phyloP scores from a whole-genome alignment of 2,888 invertebrate genomes.

The Drosophila siamana region DNA sequence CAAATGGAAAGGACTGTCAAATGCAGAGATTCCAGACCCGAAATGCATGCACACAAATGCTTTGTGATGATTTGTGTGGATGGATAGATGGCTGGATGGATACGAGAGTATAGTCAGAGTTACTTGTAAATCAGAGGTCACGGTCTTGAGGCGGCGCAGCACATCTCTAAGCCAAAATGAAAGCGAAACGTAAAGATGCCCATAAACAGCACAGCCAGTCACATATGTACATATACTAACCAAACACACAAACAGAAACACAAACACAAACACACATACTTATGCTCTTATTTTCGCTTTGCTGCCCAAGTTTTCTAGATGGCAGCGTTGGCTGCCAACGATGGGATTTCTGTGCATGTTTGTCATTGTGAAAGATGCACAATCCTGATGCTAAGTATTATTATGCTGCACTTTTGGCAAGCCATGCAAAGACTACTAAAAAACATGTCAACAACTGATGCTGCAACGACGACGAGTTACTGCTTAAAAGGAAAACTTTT shows the following conservation, averaged over 20 bases:
- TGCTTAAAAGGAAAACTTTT: background rate
- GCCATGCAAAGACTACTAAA: slow-evolving; percentile 21
- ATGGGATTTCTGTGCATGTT: slow-evolving; percentile 39
- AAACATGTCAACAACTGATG: slow-evolving; percentile 9
- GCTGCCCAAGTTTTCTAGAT: slow-evolving; percentile 8
- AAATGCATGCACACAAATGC: slow-evolving; percentile 25
- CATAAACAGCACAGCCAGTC: too few species aligned
- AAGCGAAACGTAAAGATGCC: too few species aligned
- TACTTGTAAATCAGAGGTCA: slow-evolving; percentile 66
- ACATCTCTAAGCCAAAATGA: too few species aligned
- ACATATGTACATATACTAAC: too few species aligned
- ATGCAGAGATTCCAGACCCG: slow-evolving; percentile 31
- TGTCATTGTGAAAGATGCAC: slow-evolving; percentile 55
- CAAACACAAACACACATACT: too few species aligned
- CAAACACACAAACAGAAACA: too few species aligned
- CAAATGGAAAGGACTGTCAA: slow-evolving; percentile 43
- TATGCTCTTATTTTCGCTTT: background rate
- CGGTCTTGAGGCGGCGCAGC: slow-evolving; percentile 43
- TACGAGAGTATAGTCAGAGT: slow-evolving; percentile 9
- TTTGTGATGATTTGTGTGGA: slow-evolving; percentile 22
- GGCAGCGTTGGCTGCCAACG: slow-evolving; percentile 37
- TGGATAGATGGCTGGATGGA: slow-evolving; percentile 24
- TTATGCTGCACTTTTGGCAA: slow-evolving; percentile 60
- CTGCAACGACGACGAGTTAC: slow-evolving; percentile 14
- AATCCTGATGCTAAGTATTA: slow-evolving; percentile 46